phyloP scores from a whole-genome alignment of 2,797 vertebrate species.

The Cryptoblepharus egeriae region DNA sequence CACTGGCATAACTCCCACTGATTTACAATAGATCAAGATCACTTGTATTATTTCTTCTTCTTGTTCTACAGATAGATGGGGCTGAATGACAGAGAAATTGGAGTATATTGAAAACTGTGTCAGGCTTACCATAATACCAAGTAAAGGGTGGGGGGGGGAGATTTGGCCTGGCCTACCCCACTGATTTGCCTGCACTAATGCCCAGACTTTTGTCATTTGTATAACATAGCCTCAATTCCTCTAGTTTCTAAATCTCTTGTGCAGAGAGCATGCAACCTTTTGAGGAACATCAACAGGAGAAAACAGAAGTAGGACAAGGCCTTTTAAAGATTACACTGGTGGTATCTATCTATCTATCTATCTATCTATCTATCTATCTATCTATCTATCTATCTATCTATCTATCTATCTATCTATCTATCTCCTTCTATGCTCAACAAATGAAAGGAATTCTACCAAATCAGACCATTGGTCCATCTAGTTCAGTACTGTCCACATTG shows the following conservation, averaged over 20 bases:
- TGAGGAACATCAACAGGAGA: background rate
- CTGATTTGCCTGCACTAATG: background rate
- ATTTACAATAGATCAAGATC: background rate
- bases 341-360: too few relatives aligned
- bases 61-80: background rate
- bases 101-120: background rate
- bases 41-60: background rate
- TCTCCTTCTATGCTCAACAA: background rate
- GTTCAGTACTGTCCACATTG: too few relatives aligned
- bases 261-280: background rate
- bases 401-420: too few relatives aligned
- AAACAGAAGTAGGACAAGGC: background rate
- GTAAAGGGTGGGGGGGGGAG: accelerated
- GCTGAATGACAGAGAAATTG: background rate
- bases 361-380: too few relatives aligned
- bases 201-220: background rate
- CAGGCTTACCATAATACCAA: background rate
- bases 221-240: background rate
- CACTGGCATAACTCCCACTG: background rate
- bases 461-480: too few relatives aligned
- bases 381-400: too few relatives aligned
- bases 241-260: too few relatives aligned
- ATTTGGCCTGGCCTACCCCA: background rate
- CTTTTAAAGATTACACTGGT: too few relatives aligned
- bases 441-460: too few relatives aligned